phyloP scores from a whole-genome alignment of 2,797 vertebrate genomes.

The Typhlichthys eigenmanni region DNA sequence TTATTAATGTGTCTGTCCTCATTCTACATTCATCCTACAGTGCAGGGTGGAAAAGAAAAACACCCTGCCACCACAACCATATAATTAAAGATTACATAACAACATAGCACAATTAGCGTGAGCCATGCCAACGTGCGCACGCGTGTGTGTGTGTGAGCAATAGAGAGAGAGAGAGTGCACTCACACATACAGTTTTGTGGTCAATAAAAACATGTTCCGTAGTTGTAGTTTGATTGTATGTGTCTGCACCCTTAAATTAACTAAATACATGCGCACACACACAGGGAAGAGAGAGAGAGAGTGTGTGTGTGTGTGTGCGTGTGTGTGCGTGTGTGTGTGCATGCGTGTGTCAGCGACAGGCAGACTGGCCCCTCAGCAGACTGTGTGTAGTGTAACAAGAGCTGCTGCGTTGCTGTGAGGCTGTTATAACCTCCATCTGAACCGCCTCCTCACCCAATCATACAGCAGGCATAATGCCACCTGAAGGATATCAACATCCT shows the following conservation, averaged over 20 bases:
- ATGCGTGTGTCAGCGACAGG: conserved; percentile 37
- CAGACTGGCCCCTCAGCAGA: conserved; percentile 56
- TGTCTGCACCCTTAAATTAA: not conserved
- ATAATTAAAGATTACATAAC: conserved; percentile 32
- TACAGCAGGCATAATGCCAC: conserved; percentile 61
- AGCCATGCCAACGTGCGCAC: conserved; percentile 6
- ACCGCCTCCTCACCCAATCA: conserved; percentile 72
- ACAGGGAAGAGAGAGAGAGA: not conserved
- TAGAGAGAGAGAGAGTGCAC: not conserved
- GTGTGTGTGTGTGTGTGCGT: conserved; percentile 5
- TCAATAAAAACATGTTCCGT: not conserved
- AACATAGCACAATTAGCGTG: conserved; percentile 31
- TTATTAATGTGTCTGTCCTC: not conserved
- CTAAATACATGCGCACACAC: too few species aligned
- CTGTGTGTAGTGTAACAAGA: conserved; percentile 68
- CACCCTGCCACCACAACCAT: not conserved
- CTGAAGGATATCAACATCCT: conserved; percentile 73
- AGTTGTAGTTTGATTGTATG: conserved; percentile 2
- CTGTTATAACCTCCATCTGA: conserved; percentile 65
- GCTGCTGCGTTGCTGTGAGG: conserved; percentile 58
- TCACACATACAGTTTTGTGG: not conserved
- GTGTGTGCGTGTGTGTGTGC: conserved; percentile 25
- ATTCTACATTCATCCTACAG: not conserved
- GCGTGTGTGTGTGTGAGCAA: too few species aligned
- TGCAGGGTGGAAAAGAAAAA: not conserved